A percentile compares a stretch with the other conserved stretches of the same genome.
phyloP scores from a whole-genome alignment of 2,888 invertebrate genomes.

The Zaprionus bogoriensis region DNA sequence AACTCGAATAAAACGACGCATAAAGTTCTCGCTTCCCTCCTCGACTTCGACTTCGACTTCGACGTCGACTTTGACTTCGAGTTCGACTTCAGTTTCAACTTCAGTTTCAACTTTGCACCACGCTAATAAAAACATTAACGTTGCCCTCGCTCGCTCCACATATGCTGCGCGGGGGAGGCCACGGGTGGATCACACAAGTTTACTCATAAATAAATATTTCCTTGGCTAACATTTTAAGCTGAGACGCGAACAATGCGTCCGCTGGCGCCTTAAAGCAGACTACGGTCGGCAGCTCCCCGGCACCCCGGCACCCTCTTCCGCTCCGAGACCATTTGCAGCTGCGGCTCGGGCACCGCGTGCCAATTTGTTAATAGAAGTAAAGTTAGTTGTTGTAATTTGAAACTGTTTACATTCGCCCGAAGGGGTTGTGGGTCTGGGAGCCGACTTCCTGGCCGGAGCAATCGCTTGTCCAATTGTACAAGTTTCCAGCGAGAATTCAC shows the following conservation, averaged over 20 bases:
- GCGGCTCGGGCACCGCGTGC: constrained; percentile 46
- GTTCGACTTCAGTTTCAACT: neutral
- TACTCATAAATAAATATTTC: constrained; percentile 70
- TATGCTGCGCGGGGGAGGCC: neutral
- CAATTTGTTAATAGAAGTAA: constrained; percentile 69
- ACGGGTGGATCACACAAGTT: constrained; percentile 41
- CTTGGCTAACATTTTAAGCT: constrained; percentile 59
- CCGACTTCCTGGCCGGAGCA: constrained; percentile 10
- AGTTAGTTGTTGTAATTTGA: constrained; percentile 63
- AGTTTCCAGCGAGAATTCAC: constrained; percentile 50
- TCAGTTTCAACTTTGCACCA: constrained; percentile 40
- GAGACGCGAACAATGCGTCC: constrained; percentile 25
- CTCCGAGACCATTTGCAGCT: neutral
- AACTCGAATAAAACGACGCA: constrained; percentile 46
- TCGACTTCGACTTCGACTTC: constrained; percentile 8
- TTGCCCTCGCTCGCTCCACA: constrained; percentile 9
- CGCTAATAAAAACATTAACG: constrained; percentile 69
- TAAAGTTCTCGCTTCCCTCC: constrained; percentile 35
- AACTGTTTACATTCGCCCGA: constrained; percentile 64
- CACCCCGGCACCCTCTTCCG: neutral
- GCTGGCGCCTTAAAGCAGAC: constrained; percentile 43
- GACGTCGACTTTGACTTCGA: constrained; percentile 18
- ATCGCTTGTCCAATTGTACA: constrained; percentile 58
- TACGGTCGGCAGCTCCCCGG: neutral
- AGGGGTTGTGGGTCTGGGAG: constrained; percentile 14